phyloP scores from a whole-genome alignment of 2,113 vertebrate genomes.

The Jaculus jaculus region DNA sequence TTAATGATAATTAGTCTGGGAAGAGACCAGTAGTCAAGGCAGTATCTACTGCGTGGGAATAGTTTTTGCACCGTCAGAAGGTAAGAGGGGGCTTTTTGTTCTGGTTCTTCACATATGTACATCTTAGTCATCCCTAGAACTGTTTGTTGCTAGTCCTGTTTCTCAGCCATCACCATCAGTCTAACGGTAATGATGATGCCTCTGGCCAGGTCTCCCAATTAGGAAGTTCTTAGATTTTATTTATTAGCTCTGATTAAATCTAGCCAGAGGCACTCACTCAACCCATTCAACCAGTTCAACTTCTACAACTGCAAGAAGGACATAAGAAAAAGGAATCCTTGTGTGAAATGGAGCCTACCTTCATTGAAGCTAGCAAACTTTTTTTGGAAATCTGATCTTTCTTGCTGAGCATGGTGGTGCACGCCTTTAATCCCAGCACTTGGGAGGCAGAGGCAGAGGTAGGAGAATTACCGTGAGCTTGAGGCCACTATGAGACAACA shows the following conservation, averaged over 20 bases:
- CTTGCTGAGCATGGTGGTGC: no score
- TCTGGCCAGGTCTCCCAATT: background rate
- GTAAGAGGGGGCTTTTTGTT: background rate
- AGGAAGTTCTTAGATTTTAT: conserved; percentile 36
- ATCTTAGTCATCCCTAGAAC: background rate
- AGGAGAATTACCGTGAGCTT: no score
- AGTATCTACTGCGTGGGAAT: background rate
- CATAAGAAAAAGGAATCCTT: background rate
- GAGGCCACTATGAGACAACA: no score
- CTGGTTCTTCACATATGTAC: background rate
- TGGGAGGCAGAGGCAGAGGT: no score
- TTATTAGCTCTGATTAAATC: conserved; percentile 38
- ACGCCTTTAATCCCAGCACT: no score
- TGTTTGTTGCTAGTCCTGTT: background rate
- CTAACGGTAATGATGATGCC: background rate
- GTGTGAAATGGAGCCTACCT: background rate
- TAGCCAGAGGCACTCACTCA: background rate
- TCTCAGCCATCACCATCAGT: background rate
- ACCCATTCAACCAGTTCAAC: background rate
- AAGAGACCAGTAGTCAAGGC: background rate
- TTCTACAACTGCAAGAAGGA: background rate
- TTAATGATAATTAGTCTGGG: background rate
- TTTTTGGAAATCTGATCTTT: conserved; percentile 14
- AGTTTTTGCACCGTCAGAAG: background rate
- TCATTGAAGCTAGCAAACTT: conserved; percentile 16